These are phyloP conservation scores for Dynastes grantii DNA, from an alignment of 2,888 invertebrate genomes.

Conservation along the genomic window DNA sequence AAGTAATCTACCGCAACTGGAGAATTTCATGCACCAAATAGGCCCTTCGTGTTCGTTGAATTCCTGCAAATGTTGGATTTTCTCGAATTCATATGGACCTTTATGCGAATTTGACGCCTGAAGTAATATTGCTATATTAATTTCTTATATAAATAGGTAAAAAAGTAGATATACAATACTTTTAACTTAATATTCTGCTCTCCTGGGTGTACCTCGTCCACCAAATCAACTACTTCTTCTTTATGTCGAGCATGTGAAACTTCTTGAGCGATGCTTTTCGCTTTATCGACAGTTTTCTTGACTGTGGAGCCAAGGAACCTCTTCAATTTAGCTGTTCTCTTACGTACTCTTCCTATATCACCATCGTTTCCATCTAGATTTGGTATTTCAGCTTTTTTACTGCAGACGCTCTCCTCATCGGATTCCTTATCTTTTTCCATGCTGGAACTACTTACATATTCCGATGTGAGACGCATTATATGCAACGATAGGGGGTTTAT, in stretches of 20 bases:
- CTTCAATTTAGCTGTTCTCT: constrained; percentile 76
- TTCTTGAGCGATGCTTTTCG: constrained; percentile 91
- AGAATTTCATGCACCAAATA: constrained; percentile 99
- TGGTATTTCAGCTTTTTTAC: constrained; percentile 75
- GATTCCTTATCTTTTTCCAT: constrained; percentile 81
- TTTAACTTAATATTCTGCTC: constrained; percentile 91
- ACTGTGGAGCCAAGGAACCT: constrained; percentile 91
- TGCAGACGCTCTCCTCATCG: constrained; percentile 81
- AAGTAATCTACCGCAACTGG: constrained; percentile 93
- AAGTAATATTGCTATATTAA: constrained; percentile 32
- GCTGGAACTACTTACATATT: constrained; percentile 83
- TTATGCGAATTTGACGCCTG: constrained; percentile 94
- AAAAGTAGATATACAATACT: constrained; percentile 56
- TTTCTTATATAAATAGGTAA: neutral
- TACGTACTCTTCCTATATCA: constrained; percentile 66
- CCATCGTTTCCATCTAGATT: constrained; percentile 67
- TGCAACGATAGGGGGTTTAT: constrained; percentile 95
- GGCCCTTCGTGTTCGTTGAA: constrained; percentile 84
- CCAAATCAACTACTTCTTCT: constrained; percentile 88
- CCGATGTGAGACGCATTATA: constrained; percentile 93
- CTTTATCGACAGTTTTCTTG: constrained; percentile 92
- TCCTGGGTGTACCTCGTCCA: constrained; percentile 84
- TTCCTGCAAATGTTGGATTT: constrained; percentile 92
- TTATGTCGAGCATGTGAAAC: constrained; percentile 91
- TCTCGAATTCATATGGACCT: constrained; percentile 96